Evolutionary conservation across 2,113 vertebrate species (phyloP).

Genomic region (Hyla sarda): DNA sequence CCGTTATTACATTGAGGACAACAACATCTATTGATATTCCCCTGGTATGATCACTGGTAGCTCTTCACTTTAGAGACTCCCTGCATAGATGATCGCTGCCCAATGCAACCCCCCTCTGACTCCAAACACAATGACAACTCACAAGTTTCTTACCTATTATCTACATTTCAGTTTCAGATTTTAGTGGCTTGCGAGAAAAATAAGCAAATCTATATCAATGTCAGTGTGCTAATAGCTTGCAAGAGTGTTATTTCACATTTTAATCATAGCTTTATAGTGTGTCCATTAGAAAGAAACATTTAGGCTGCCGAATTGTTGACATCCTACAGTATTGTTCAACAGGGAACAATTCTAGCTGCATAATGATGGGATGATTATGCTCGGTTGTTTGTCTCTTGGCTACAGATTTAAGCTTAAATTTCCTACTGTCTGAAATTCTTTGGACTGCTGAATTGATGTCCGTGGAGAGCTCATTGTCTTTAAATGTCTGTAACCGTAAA

Average conservation of each 20-base stretch:
- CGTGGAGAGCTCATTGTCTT: conserved; percentile 1
- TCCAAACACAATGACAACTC: background rate
- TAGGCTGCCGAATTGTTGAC: background rate
- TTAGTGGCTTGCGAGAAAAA: background rate
- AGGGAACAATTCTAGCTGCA: conserved; percentile 6
- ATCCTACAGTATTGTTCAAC: conserved; percentile 12
- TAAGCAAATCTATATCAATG: conserved; percentile 17
- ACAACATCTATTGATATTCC: background rate
- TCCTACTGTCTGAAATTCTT: background rate
- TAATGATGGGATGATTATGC: conserved; percentile 34
- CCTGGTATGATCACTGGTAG: background rate
- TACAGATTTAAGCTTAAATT: background rate
- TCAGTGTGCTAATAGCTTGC: background rate
- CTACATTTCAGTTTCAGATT: conserved; percentile 9
- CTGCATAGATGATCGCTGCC: background rate
- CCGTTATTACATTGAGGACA: background rate
- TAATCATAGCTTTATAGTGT: conserved; percentile 19
- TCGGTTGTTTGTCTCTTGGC: conserved; percentile 27
- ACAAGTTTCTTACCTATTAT: conserved; percentile 3
- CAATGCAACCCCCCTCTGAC: background rate
- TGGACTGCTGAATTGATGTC: background rate
- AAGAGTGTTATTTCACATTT: conserved; percentile 21
- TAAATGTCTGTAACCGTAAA: background rate
- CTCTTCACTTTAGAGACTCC: background rate
- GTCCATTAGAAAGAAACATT: conserved; percentile 13